phyloP scores from a whole-genome alignment of 2,888 invertebrate species.

The Nipponacmea schrenckii region DNA sequence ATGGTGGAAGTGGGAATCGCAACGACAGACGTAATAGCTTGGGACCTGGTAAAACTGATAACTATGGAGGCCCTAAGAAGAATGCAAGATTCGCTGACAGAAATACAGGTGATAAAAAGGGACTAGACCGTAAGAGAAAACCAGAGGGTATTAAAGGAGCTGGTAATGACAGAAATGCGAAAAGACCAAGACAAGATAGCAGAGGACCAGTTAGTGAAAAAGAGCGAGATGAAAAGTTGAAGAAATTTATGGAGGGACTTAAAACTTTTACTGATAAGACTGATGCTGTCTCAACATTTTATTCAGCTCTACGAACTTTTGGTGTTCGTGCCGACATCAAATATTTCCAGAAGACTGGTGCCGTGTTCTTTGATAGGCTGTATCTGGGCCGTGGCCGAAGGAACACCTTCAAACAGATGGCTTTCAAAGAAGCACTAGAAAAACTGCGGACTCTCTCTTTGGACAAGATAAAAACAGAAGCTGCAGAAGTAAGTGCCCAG shows the following conservation, averaged over 20 bases:
- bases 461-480: background rate
- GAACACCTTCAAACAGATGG: background rate
- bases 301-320: background rate
- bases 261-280: background rate
- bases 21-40: slow-evolving; percentile 2
- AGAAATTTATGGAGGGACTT: background rate
- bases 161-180: slow-evolving; percentile 15
- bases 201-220: background rate
- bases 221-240: background rate
- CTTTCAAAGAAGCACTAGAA: background rate
- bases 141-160: slow-evolving; percentile 6
- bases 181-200: background rate
- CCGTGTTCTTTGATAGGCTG: background rate
- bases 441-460: background rate
- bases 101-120: slow-evolving; percentile 6
- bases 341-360: background rate
- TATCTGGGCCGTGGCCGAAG: background rate
- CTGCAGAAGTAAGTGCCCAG: background rate
- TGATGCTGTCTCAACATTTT: background rate
- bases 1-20: background rate
- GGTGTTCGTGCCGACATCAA: background rate
- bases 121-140: slow-evolving; percentile 4
- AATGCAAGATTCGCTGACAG: slow-evolving; percentile 5
- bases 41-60: background rate
- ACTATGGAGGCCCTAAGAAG: background rate